A percentile compares a stretch with the other conserved stretches of the same genome.
phyloP scores from a whole-genome alignment of 2,113 vertebrate species.

The Esox niger region DNA sequence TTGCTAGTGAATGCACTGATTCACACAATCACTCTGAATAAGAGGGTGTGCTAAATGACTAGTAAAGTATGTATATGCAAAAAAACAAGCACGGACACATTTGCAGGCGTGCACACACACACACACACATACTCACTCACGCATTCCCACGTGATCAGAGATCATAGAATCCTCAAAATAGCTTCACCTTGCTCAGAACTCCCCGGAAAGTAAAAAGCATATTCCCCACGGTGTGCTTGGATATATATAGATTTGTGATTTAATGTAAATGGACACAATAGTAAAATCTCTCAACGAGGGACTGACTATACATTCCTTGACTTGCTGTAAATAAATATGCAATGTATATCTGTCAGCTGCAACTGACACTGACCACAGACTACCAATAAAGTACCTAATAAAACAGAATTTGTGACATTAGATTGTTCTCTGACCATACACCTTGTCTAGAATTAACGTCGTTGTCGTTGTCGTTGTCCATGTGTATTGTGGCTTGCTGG shows the following conservation, averaged over 20 bases:
- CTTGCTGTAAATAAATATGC: slow-evolving; percentile 61
- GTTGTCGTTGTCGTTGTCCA: too few species aligned
- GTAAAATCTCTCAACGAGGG: slow-evolving; percentile 32
- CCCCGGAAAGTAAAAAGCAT: too few species aligned
- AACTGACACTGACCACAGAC: slow-evolving; percentile 32
- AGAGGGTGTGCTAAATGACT: neutral
- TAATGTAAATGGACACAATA: too few species aligned
- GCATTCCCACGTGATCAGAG: too few species aligned
- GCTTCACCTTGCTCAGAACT: too few species aligned
- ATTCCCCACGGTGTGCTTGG: too few species aligned
- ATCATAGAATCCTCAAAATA: too few species aligned
- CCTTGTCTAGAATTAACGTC: too few species aligned
- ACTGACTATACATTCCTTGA: slow-evolving; percentile 39
- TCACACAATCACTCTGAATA: slow-evolving; percentile 26
- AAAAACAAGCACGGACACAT: neutral
- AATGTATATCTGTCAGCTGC: slow-evolving; percentile 59
- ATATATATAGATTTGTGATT: too few species aligned
- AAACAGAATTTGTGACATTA: slow-evolving; percentile 34
- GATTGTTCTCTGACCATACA: neutral
- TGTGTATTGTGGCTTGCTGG: too few species aligned
- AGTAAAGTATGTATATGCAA: neutral
- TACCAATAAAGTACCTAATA: slow-evolving; percentile 54
- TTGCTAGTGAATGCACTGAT: slow-evolving; percentile 44
- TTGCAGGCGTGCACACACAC: slow-evolving; percentile 5
- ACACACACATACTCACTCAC: slow-evolving; percentile 18